Evolutionary conservation across 2,797 vertebrate species (phyloP).

Genomic region (Cuniculus paca): DNA sequence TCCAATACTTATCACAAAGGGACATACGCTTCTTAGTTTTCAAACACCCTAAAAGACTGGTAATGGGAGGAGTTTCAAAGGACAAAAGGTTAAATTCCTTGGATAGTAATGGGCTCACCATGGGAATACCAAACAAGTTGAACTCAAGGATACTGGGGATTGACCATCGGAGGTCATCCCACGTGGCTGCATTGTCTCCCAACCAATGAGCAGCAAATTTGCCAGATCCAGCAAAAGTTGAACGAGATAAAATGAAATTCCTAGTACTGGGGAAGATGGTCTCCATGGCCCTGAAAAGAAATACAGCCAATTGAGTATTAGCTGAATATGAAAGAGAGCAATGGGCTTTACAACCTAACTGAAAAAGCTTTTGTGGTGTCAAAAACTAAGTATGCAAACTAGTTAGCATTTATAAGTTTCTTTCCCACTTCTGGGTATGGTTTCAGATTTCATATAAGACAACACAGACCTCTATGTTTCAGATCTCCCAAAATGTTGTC

Average conservation of each 20-base stretch:
- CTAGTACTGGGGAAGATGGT: constrained; percentile 89
- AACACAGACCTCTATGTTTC: neutral
- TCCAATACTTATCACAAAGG: neutral
- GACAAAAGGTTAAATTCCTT: neutral
- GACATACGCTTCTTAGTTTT: neutral
- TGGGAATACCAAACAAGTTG: constrained; percentile 95
- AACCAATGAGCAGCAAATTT: constrained; percentile 96
- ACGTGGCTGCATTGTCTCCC: constrained; percentile 96
- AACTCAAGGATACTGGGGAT: constrained; percentile 97
- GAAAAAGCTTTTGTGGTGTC: neutral
- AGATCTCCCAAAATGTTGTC: neutral
- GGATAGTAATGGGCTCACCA: constrained; percentile 70
- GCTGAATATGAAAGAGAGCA: neutral
- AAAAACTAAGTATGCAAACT: neutral
- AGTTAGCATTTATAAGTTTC: neutral
- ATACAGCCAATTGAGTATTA: neutral
- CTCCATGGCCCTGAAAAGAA: constrained; percentile 91
- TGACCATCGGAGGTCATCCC: constrained; percentile 97
- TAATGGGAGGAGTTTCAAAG: neutral
- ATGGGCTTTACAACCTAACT: neutral
- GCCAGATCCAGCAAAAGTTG: constrained; percentile 96
- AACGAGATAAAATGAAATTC: constrained; percentile 94
- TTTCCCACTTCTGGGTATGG: neutral
- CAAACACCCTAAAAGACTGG: neutral
- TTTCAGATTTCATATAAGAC: neutral